Evolutionary conservation across 35 echinoderm and acorn worm genomes (phyloP).

Genomic region (Heliocidaris erythrogramma): DNA sequence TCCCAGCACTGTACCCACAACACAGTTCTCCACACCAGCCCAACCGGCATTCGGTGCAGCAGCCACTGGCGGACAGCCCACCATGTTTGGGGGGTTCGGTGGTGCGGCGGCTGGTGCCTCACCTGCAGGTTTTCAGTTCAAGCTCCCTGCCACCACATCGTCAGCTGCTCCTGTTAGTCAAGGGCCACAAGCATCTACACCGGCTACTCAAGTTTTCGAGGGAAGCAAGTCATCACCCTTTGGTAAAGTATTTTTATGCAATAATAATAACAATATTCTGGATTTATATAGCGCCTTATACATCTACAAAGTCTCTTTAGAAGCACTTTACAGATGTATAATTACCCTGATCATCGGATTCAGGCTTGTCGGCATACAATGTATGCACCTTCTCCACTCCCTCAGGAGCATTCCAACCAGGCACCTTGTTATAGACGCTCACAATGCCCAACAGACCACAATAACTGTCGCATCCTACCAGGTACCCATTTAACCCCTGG

Average conservation of each 20-base stretch:
- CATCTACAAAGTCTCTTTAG: too few relatives aligned
- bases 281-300: too few relatives aligned
- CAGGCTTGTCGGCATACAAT: too few relatives aligned
- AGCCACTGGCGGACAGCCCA: not conserved
- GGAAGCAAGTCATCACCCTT: not conserved
- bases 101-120: not conserved
- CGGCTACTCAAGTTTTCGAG: not conserved
- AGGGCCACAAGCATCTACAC: not conserved
- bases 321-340: too few relatives aligned
- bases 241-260: not conserved
- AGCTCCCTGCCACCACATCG: not conserved
- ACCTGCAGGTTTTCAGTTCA: constrained; percentile 9
- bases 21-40: not conserved
- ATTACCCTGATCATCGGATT: too few relatives aligned
- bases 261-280: too few relatives aligned
- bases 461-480: too few relatives aligned
- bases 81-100: not conserved
- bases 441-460: too few relatives aligned
- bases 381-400: too few relatives aligned
- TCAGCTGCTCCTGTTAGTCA: not conserved
- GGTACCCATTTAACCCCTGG: too few relatives aligned
- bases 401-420: too few relatives aligned
- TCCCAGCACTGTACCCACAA: constrained; percentile 15
- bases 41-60: not conserved
- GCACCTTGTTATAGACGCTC: too few relatives aligned